A percentile compares a stretch with the other conserved stretches of the same genome.
These are phyloP conservation scores for Drosophila tanythrix DNA, from an alignment of 2,888 invertebrate genomes.

Conservation along the genomic window DNA sequence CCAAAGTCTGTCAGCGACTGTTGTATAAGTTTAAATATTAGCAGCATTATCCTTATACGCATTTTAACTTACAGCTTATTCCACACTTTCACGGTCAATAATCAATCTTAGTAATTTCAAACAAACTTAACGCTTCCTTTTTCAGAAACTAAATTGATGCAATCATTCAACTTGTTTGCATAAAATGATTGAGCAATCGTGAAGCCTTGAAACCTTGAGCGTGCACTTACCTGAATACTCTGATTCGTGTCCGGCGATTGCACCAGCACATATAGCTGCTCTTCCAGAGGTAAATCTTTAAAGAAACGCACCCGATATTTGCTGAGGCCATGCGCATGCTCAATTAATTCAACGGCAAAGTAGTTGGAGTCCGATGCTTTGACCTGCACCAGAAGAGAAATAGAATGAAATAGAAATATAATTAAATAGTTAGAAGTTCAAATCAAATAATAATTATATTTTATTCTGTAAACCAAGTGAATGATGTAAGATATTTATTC, in stretches of 20 bases:
- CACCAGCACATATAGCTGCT: constrained; percentile 81
- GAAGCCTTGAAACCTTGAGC: not conserved
- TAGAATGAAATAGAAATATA: constrained; percentile 13
- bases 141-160: not conserved
- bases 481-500: constrained; percentile 13
- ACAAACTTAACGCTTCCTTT: not conserved
- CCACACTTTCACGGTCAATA: not conserved
- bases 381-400: constrained; percentile 69
- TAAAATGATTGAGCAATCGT: not conserved
- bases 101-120: not conserved
- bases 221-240: constrained; percentile 81
- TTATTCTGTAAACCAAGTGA: not conserved
- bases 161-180: not conserved
- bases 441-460: not conserved
- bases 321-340: constrained; percentile 81
- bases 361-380: constrained; percentile 83
- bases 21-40: not conserved
- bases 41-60: not conserved
- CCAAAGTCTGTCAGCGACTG: not conserved
- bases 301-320: constrained; percentile 82
- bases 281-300: constrained; percentile 78
- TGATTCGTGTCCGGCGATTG: constrained; percentile 84
- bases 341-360: constrained; percentile 77
- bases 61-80: not conserved
- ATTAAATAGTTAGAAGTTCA: constrained; percentile 19